These are phyloP conservation scores for Thymallus thymallus DNA, from an alignment of 2,113 vertebrate species.

Conservation along the genomic window DNA sequence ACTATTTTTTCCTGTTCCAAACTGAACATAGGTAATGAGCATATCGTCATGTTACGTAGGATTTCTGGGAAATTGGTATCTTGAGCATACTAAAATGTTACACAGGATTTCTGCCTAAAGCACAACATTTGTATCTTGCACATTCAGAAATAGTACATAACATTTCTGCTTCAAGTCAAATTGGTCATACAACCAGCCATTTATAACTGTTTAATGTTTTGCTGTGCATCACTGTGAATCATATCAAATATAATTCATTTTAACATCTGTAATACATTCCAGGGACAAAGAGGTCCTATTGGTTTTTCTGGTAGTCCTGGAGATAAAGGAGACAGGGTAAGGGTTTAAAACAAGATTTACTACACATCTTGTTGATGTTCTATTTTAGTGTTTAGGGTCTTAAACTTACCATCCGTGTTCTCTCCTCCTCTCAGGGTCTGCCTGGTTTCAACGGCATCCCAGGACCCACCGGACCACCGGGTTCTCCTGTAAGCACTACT, in stretches of 20 bases:
- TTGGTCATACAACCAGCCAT: neutral
- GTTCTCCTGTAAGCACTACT: slow-evolving; percentile 66
- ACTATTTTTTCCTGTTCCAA: neutral
- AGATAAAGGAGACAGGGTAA: slow-evolving; percentile 77
- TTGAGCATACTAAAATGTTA: too few relatives aligned
- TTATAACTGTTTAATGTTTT: neutral
- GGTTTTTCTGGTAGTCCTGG: slow-evolving; percentile 68
- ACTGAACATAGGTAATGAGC: too few relatives aligned
- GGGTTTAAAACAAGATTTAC: slow-evolving; percentile 13
- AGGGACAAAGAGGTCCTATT: slow-evolving; percentile 76
- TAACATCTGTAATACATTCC: neutral
- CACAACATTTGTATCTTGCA: too few relatives aligned
- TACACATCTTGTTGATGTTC: too few relatives aligned
- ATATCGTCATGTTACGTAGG: too few relatives aligned
- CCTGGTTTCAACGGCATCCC: slow-evolving; percentile 77
- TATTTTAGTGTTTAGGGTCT: neutral
- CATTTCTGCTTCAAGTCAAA: neutral
- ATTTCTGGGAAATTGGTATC: too few relatives aligned
- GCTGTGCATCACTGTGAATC: neutral
- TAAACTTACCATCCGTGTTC: neutral
- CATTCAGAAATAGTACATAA: too few relatives aligned
- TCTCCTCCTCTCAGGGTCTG: slow-evolving; percentile 61
- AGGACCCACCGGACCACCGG: slow-evolving; percentile 77
- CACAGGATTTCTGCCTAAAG: too few relatives aligned
- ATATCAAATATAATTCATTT: neutral